phyloP scores from a whole-genome alignment of 2,888 invertebrate species.

The Parnassius orleans region DNA sequence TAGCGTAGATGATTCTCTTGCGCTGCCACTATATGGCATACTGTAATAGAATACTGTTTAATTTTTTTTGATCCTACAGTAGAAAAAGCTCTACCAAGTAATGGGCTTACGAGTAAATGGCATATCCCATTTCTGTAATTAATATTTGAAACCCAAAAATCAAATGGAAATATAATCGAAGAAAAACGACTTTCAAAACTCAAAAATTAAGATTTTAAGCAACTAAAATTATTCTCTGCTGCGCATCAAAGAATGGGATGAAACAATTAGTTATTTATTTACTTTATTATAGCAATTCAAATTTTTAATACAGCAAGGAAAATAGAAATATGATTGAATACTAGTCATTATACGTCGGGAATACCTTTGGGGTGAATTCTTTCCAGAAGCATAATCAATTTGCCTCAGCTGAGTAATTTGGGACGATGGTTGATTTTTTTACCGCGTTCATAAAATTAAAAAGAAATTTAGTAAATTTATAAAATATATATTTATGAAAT shows the following conservation, averaged over 20 bases:
- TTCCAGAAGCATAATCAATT: conserved; percentile 55
- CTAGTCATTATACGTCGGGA: conserved; percentile 13
- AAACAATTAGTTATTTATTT: conserved; percentile 14
- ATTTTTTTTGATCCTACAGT: too few species aligned
- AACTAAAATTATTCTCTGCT: conserved; percentile 12
- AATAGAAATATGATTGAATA: conserved; percentile 21
- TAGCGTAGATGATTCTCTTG: too few species aligned
- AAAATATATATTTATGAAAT: background rate
- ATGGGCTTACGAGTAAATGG: too few species aligned
- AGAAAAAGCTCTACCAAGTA: too few species aligned
- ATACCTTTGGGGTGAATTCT: conserved; percentile 44
- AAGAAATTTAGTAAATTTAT: background rate
- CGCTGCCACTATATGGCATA: too few species aligned
- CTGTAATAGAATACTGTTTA: too few species aligned
- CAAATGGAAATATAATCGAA: too few species aligned
- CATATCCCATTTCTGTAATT: too few species aligned
- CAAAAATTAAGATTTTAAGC: background rate
- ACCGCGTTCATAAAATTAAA: conserved; percentile 19
- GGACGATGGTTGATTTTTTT: conserved; percentile 37
- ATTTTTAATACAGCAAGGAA: conserved; percentile 14
- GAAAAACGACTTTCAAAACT: too few species aligned
- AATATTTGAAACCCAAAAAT: too few species aligned
- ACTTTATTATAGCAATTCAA: conserved; percentile 11
- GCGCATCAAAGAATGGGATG: conserved; percentile 9
- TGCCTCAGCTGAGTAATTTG: conserved; percentile 36